Conservation (phyloP, 2,797 vertebrate species). For the Bovichtus variegatus region DNA sequence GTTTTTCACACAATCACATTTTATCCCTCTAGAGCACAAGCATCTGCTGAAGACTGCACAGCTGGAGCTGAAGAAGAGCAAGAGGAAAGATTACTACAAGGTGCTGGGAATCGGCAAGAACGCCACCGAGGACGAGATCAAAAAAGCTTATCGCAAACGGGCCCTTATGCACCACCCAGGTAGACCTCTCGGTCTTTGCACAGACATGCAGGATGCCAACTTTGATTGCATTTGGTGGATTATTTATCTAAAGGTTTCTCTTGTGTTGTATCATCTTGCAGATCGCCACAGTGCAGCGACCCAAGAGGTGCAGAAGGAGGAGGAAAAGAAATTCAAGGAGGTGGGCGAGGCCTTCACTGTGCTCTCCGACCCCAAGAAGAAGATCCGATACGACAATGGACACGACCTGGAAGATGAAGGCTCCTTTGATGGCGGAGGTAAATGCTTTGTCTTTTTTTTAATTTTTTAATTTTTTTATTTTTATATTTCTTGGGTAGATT, state of each 20-base stretch:
- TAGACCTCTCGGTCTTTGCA: conserved; percentile 55
- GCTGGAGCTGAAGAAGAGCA: conserved; percentile 95
- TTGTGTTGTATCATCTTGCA: conserved; percentile 59
- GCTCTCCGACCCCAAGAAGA: conserved; percentile 98
- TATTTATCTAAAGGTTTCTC: neutral
- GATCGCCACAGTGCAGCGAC: conserved; percentile 96
- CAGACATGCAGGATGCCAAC: neutral
- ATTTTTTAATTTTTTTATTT: too few relatives aligned
- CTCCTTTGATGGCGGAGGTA: conserved; percentile 73
- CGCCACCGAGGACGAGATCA: conserved; percentile 96
- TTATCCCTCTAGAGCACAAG: conserved; percentile 89
- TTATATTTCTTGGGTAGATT: neutral
- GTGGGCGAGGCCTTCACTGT: conserved; percentile 98
- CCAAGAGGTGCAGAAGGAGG: conserved; percentile 96
- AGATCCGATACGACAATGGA: conserved; percentile 95
- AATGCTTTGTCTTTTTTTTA: neutral
- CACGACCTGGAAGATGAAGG: conserved; percentile 96
- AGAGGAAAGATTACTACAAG: conserved; percentile 98
- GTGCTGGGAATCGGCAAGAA: conserved; percentile 94
- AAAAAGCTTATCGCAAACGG: conserved; percentile 96
- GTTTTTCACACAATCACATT: neutral
- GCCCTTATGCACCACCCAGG: conserved; percentile 99
- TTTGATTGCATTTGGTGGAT: neutral
- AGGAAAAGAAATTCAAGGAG: conserved; percentile 99
- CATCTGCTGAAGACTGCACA: conserved; percentile 94